Percentiles rank a stretch among this genome's conserved stretches.
Conservation (phyloP, 2,113 vertebrate genomes). For the Nothoprocta pentlandii region DNA sequence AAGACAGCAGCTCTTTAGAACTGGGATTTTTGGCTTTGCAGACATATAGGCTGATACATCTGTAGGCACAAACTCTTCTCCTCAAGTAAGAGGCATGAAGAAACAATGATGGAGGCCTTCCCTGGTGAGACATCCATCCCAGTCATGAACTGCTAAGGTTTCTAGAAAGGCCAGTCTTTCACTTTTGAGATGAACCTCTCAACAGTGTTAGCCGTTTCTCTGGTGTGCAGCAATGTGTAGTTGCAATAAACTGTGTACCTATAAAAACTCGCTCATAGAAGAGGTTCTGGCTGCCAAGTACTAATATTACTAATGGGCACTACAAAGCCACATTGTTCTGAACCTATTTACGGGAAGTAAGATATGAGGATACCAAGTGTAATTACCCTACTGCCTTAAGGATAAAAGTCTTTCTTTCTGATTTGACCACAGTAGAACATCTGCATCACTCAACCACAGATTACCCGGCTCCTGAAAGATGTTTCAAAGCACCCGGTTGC, state of each 20-base stretch:
- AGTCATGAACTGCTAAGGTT: not conserved
- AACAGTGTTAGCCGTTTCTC: not conserved
- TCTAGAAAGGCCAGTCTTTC: not conserved
- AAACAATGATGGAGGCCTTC: rapidly evolving
- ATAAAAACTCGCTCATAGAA: not conserved
- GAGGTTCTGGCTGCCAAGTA: conserved; percentile 1
- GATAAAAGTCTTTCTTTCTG: conserved; percentile 63
- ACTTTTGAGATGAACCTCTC: not conserved
- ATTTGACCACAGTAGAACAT: conserved; percentile 69
- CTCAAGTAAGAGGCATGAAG: not conserved
- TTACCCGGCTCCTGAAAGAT: conserved; percentile 47
- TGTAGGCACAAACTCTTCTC: not conserved
- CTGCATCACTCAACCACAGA: conserved; percentile 35
- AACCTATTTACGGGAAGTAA: conserved; percentile 47
- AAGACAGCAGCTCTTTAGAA: not conserved
- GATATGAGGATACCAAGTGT: conserved; percentile 56
- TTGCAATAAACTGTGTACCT: not conserved
- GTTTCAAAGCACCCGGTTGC: conserved; percentile 55
- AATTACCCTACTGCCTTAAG: conserved; percentile 55
- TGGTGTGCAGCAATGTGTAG: not conserved
- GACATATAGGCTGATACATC: rapidly evolving
- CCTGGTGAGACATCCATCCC: not conserved
- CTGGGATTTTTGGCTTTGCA: not conserved
- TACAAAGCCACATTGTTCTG: conserved; percentile 60
- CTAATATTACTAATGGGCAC: conserved; percentile 27